Evolutionary conservation across 1,140 invertebrate genomes (phyloP), one percentile per base, ranked within the genome.

Genomic region (Cylas formicarius): DNA sequence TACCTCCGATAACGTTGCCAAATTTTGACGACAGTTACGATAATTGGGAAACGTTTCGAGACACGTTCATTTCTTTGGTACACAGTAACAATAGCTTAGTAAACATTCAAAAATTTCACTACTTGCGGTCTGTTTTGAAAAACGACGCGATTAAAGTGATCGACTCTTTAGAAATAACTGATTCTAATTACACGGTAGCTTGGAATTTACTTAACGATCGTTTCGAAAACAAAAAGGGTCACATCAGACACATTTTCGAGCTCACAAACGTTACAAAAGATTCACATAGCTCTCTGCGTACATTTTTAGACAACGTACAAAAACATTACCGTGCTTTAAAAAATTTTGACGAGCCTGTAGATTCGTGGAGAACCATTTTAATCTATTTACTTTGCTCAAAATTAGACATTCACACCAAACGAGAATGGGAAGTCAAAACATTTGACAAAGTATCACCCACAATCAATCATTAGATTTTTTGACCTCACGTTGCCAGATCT

Each of bases 1-100:
- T n/a, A n/a, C n/a, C n/a, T n/a, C n/a, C n/a, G n/a, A n/a, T n/a
- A n/a, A n/a, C n/a, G n/a, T n/a, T 50, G 14, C 26, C 47, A n/a
- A 18, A 32, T 18, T 57, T 52, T 33, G 22, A 41, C 2, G 59
- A 55, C 6, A 29, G 42, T 13, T 57, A 37, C 20, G 23, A 51
- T 13, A 37, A 52, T 22, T 61, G 55, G 59, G 8, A 48, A 10
- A 14, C 37, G 9, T 61, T 60, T 48, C 44, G 41, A 23, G 52
- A 60, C 35, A 53, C 48, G 6, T 61, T 56, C 34, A 20, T 23
- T 21, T 44, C 57, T 8, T 35, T 53, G 14, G 55, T 60, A 27
- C 41, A 61, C 34, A 36, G 53, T 8, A 58, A 54, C 29, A 8
- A 13, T n/a, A n/a, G 11, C 3, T 19, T 52, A 10, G 23, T 21